Base-by-base conservation (phyloP, 2,113 vertebrate genomes). In the Arizona elegans region DNA sequence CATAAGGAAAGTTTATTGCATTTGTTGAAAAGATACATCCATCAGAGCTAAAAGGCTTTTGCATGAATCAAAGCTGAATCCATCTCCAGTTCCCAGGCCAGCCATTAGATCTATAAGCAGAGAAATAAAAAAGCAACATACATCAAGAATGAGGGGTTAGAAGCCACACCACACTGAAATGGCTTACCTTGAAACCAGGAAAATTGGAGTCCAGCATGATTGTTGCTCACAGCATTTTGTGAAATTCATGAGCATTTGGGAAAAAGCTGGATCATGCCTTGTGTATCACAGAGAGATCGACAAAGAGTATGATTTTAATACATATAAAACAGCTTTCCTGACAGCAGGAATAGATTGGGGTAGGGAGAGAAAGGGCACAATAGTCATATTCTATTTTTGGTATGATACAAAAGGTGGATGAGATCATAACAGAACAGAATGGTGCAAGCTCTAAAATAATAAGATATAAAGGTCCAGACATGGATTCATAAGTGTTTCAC, bases 1-100 rank as follows among this genome's bases (percentile, higher is more conserved):
- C 65, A 75, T 26, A 33, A 11, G 90, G 90, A 62, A 95, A 92
- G 70, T 95, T 96, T 96, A 96, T 95, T 96, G 94, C 95, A 94
- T 93, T 94, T 94, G 93, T 93, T 90, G 94, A 96, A 98, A 98
- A 97, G 98, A 98, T 98, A 98, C 98, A 93, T 98, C 98, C 97
- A 97, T 98, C 94, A 98, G 96, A 86, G 98, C 97, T 93, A 98
- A 96, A 59, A 98, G 96, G 95, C 96, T 93, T 95, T 97, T 96
- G 95, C 97, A 98, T 87, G 96, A 96, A 75, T 98, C 97, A 2
- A 98, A 96, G 96, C 96, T 97, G 97, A 98, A 98, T 1, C 2
- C 70, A 92, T 89, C 96, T 95, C 2, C 55, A 92, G 87, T 96
- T 94, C 95, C 90, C 94, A 91, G 89, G 43, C 95, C 94, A 95